Base-by-base conservation (phyloP, 30 jellyfish, hydroid and myxozoan genomes). In the Rhopilema esculentum region DNA sequence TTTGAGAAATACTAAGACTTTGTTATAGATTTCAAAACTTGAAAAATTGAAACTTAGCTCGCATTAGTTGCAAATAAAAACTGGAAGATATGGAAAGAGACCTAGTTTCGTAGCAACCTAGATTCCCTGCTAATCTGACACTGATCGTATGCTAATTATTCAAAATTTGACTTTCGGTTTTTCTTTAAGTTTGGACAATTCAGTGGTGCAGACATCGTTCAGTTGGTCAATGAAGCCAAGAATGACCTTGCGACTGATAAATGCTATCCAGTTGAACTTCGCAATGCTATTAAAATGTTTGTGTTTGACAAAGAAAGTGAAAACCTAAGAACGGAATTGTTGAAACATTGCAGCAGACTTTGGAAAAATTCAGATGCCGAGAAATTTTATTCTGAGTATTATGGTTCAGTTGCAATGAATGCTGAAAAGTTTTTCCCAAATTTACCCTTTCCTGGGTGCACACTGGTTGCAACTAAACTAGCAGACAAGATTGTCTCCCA, bases 401-500 rank as follows among this genome's bases (percentile, higher is more conserved):
- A 74, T 74, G 84, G 32, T 17, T 17, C 69, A 19, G 40, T 74
- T 25, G 84, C 8, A 31, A 65, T 79, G 33, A 79, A 79, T 79
- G 89, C 80, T 64, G 75, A 63, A 79, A 79, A 22, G 25, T 40
- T 21, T 65, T 61, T 79, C 57, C 80, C 25, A 63, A 63, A 63
- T 79, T 79, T 79, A 61, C 22, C 65, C 69, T 50, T 79, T 63
- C 89, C 89, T 30, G 57, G 27, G 66, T 79, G 89, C 31, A 79
- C 80, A 50, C 27, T 79, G 57, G 33, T 79, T 63, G 89, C 89
- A 23, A 79, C 89, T 0, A 49, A 52, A 17, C 49, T 76, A n/a
- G 75, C 61, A n/a, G 87, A 76, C 74, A 76, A 76, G 40, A 50
- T 52, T 33, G 75, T 76, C 53, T 49, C 87, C n/a, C 57, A 76